Evolutionary conservation across 2,888 invertebrate genomes (phyloP), one percentile per base, ranked within the genome.

Genomic region (Luperina nickerlii): DNA sequence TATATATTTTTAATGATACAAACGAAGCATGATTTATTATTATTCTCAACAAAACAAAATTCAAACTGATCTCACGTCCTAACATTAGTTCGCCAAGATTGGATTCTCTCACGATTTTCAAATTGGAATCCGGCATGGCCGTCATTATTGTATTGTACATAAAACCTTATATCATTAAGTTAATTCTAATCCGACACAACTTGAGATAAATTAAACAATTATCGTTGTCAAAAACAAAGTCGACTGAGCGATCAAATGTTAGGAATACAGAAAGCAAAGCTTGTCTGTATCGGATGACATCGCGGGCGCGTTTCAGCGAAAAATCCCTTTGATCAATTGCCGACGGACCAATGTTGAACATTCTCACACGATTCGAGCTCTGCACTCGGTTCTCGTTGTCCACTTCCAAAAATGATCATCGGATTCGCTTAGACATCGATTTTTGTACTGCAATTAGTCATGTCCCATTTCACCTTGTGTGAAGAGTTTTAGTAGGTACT

Each of bases 301-400:
- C 91, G 92, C 91, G 85, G 87, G 88, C 90, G 88, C 87, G 90
- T 91, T 96, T 95, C 96, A 95, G 93, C 93, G 96, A 95, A 96
- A 92, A 90, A 92, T 92, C 92, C 91, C 91, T 96, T 96, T 96
- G 96, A 96, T 90, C 89, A 90, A 87, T 89, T 84, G 94, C 96
- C 96, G 96, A 91, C 96, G 92, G 92, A 82, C 88, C 87, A 91
- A 88, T 96, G 96, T 96, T 96, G 93, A 91, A 93, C 95, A 96
- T 96, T 96, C 96, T 92, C 95, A 95, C 96, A 96, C 96, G 96
- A 93, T 91, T 92, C 88, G 88, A 88, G 90, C 89, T 88, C 90
- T 89, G 91, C 89, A 90, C 81, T 88, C 86, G 89, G 87, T 88
- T 84, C 88, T 84, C 88, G 78, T 89, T 93, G 93, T 93, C 88